phyloP scores from a whole-genome alignment of 2,888 invertebrate species.

The Halictus quadricinctus region DNA sequence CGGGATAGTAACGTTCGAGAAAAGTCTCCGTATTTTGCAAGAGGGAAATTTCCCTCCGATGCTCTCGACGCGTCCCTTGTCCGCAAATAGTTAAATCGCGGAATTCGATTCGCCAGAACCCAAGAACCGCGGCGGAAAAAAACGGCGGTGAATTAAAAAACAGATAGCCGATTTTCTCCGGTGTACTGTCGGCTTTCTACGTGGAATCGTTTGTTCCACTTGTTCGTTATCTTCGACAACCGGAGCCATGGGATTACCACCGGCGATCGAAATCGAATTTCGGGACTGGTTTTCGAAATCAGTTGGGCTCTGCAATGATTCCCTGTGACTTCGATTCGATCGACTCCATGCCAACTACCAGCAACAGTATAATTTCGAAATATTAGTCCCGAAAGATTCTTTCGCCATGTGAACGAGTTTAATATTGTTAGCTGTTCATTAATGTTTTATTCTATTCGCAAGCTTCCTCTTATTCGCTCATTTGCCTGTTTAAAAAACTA shows the following conservation, averaged over 20 bases:
- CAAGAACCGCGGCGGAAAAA: not conserved
- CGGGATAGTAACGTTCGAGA: not conserved
- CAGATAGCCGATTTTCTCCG: conserved; percentile 30
- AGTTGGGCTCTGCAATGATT: conserved; percentile 58
- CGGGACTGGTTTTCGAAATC: conserved; percentile 65
- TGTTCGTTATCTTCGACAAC: conserved; percentile 46
- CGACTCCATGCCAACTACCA: not conserved
- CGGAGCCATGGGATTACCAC: conserved; percentile 41
- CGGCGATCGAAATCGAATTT: conserved; percentile 35
- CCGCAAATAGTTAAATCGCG: conserved; percentile 15
- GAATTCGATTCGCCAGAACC: not conserved
- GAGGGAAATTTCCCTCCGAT: not conserved
- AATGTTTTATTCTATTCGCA: no score
- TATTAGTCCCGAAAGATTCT: no score
- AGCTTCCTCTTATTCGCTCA: no score
- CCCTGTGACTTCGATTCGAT: not conserved
- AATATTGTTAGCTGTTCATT: no score
- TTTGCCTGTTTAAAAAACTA: no score
- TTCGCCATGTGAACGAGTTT: no score
- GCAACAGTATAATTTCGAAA: no score
- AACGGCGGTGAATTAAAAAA: conserved; percentile 38
- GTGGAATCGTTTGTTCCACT: conserved; percentile 42
- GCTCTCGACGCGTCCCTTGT: not conserved
- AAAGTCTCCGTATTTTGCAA: not conserved
- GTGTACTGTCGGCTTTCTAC: conserved; percentile 15